These are phyloP conservation scores for Drosophila tropicalis DNA, from an alignment of 1,140 invertebrate genomes.

Conservation along the genomic window DNA sequence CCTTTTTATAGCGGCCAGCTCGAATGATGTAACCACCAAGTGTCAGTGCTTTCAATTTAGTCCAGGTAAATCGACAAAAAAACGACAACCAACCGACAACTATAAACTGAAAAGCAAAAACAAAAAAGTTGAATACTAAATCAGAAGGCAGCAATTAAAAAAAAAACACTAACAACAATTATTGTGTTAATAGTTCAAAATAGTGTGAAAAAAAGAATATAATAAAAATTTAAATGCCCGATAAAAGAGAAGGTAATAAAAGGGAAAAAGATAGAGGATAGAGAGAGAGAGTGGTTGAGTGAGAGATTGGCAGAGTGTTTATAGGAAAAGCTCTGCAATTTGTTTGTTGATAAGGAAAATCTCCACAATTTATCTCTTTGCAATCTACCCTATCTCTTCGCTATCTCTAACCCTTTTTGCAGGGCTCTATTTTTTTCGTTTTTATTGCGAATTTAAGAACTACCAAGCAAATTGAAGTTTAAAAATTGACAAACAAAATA, in stretches of 20 bases:
- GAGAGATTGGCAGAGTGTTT: neutral
- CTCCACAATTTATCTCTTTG: neutral
- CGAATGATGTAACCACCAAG: conserved; percentile 81
- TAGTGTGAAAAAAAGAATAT: conserved; percentile 7
- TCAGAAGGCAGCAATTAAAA: neutral
- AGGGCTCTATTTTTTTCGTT: too few relatives aligned
- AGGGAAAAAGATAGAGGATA: neutral
- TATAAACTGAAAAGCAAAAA: neutral
- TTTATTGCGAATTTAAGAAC: too few relatives aligned
- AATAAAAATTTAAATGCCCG: neutral
- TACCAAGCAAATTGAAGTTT: too few relatives aligned
- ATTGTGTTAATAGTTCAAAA: conserved; percentile 9
- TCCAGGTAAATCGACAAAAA: conserved; percentile 67
- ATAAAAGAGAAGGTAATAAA: neutral
- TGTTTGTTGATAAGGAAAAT: neutral
- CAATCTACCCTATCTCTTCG: neutral
- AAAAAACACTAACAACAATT: conserved; percentile 6
- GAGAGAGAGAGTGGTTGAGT: too few relatives aligned
- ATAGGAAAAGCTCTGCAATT: neutral
- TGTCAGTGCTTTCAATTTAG: conserved; percentile 81
- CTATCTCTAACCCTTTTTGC: too few relatives aligned
- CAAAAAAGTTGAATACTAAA: conserved; percentile 6
- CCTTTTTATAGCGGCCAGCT: conserved; percentile 76
- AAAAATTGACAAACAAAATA: too few relatives aligned
- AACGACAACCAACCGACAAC: neutral